A percentile compares a stretch with the other conserved stretches of the same genome.
These are phyloP conservation scores for Echinometra lucunter DNA, from an alignment of 53 echinoderm and acorn worm species.

Conservation along the genomic window DNA sequence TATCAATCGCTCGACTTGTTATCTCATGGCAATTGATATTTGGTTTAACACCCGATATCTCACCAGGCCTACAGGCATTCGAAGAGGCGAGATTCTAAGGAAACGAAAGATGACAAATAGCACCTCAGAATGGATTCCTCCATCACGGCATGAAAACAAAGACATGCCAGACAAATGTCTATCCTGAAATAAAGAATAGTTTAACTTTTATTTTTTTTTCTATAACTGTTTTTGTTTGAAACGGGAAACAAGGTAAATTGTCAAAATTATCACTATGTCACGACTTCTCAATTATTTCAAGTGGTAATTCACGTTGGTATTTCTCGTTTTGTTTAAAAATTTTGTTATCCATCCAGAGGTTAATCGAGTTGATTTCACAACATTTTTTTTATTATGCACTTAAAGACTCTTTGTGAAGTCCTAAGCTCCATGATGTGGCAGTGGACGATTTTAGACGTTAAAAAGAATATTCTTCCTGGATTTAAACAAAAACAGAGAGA, in stretches of 20 bases:
- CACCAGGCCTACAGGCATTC: not conserved
- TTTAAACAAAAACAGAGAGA: not conserved
- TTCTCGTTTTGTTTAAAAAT: too few species aligned
- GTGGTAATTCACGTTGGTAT: not conserved
- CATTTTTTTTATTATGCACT: too few species aligned
- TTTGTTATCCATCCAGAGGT: too few species aligned
- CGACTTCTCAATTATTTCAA: not conserved
- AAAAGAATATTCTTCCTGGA: too few species aligned
- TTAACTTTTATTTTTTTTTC: too few species aligned
- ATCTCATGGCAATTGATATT: constrained; percentile 56
- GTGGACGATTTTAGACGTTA: too few species aligned
- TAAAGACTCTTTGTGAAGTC: too few species aligned
- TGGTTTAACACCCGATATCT: constrained; percentile 29
- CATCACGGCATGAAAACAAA: not conserved
- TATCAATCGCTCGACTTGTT: constrained; percentile 25
- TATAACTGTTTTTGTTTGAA: too few species aligned
- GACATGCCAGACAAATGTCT: too few species aligned
- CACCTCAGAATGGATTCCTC: not conserved
- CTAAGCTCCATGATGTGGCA: too few species aligned
- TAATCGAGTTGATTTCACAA: too few species aligned
- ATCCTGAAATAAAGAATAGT: too few species aligned
- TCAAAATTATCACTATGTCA: not conserved
- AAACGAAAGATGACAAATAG: constrained; percentile 21
- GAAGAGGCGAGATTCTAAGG: not conserved
- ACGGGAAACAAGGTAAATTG: not conserved